Conservation (phyloP, 2,797 vertebrate species). For the Ambastaia sidthimunki region DNA sequence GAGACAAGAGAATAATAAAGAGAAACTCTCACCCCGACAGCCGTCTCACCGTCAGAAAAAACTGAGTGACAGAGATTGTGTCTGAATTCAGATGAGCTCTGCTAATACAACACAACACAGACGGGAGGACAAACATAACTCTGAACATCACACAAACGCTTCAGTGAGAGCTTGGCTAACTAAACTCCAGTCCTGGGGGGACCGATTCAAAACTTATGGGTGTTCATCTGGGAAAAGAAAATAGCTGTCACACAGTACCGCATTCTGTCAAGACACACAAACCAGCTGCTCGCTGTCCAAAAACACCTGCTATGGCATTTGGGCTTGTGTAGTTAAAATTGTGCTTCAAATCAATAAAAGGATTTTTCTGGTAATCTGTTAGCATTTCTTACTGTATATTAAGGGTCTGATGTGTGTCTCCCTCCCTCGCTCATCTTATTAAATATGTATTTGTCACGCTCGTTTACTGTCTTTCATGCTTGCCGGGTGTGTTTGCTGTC, state of each 20-base stretch:
- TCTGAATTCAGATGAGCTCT: slow-evolving; percentile 48
- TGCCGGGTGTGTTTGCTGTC: slow-evolving; percentile 42
- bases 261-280: slow-evolving; percentile 18
- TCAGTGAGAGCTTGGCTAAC: slow-evolving; percentile 2
- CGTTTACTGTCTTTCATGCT: slow-evolving; percentile 28
- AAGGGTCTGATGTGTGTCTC: slow-evolving; percentile 15
- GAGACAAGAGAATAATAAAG: too few species aligned
- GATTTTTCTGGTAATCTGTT: slow-evolving; percentile 38
- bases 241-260: neutral
- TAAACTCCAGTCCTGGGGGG: neutral
- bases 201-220: slow-evolving; percentile 30
- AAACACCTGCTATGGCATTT: slow-evolving; percentile 15
- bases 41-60: slow-evolving; percentile 28
- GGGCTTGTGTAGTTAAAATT: slow-evolving; percentile 32
- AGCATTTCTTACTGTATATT: slow-evolving; percentile 46
- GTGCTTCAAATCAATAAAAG: slow-evolving; percentile 51
- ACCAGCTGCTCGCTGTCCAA: slow-evolving; percentile 38
- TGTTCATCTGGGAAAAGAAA: slow-evolving; percentile 38
- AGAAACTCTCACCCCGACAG: slow-evolving; percentile 52
- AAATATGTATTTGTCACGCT: slow-evolving; percentile 50
- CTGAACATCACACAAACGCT: slow-evolving; percentile 9
- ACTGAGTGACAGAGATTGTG: slow-evolving; percentile 22
- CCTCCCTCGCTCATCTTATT: slow-evolving; percentile 5
- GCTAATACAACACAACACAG: slow-evolving; percentile 27
- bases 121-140: slow-evolving; percentile 20